Base-by-base conservation (phyloP, 2,888 invertebrate genomes). In the Alloscopus bannaensis region DNA sequence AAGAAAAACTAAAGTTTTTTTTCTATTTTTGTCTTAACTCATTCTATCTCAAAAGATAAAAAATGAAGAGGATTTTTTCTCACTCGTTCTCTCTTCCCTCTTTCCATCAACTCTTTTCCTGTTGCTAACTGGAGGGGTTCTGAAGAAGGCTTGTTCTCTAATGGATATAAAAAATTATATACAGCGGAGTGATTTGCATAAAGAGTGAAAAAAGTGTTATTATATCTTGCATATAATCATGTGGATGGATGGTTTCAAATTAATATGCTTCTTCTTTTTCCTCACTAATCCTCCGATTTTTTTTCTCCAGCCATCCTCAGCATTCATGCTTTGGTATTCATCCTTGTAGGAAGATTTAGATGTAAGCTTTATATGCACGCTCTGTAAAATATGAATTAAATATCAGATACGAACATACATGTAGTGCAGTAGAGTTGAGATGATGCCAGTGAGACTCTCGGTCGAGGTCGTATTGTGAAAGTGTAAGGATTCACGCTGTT, bases 401-500 rank as follows among this genome's bases (percentile, higher is more conserved):
- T n/a, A n/a, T n/a, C n/a, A n/a, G n/a, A n/a, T n/a, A n/a, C n/a
- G n/a, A n/a, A n/a, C n/a, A n/a, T n/a, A n/a, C n/a, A n/a, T n/a
- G n/a, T n/a, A n/a, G n/a, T n/a, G n/a, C n/a, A n/a, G n/a, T 26
- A 29, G 29, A 36, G 22, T n/a, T 26, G 64, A 72, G 50, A 29
- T 55, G 59, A 20, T 66, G 62, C 42, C 36, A 59, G 28, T 60
- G 47, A 26, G 13, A 66, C 65, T 66, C 66, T 68, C 68, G 59
- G 60, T 68, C 47, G 66, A 75, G 57, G 68, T 68, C 60, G 66
- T 59, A 69, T 69, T 64, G 69, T 70, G 55, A 52, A 77, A 77
- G 77, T 77, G 77, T 77, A 77, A 77, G 70, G 55, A 62, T 55
- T 77, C 77, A 77, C 77, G 77, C 77, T 77, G 77, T 52, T 69